These are phyloP conservation scores for Morone saxatilis DNA, from an alignment of 2,113 vertebrate species.

Conservation along the genomic window DNA sequence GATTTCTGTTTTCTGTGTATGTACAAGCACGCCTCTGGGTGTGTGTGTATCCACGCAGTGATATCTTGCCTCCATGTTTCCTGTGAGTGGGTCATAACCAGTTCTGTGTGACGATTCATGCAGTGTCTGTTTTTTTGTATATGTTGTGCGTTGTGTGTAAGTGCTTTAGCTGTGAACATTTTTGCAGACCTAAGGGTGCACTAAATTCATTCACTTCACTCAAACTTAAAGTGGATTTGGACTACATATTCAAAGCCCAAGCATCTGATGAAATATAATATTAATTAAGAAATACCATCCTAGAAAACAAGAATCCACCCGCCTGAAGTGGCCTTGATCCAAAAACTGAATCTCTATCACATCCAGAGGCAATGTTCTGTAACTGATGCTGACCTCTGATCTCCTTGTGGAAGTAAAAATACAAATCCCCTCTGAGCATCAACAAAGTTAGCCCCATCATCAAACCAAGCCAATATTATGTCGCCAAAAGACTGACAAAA, in stretches of 20 bases:
- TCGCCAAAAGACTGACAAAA: slow-evolving; percentile 14
- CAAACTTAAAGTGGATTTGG: neutral
- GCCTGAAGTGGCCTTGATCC: neutral
- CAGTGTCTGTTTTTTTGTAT: neutral
- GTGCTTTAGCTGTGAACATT: neutral
- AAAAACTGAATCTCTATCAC: slow-evolving; percentile 11
- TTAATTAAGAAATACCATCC: neutral
- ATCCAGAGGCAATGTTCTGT: slow-evolving; percentile 11
- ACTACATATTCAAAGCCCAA: neutral
- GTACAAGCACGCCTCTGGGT: slow-evolving; percentile 7
- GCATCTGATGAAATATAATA: neutral
- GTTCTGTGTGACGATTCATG: neutral
- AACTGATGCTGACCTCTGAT: slow-evolving; percentile 31
- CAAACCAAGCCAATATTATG: slow-evolving; percentile 9
- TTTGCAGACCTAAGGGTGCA: neutral
- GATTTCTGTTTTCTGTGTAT: slow-evolving; percentile 41
- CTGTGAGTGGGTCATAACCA: slow-evolving; percentile 1
- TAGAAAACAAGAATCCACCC: neutral
- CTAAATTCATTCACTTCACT: neutral
- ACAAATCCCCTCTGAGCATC: slow-evolving; percentile 28
- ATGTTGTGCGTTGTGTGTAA: neutral
- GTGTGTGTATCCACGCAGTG: neutral
- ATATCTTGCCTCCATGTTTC: slow-evolving; percentile 38
- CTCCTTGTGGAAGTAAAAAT: slow-evolving; percentile 17
- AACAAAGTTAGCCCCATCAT: slow-evolving; percentile 18